Conservation (phyloP, 2,888 invertebrate genomes). For the Eustalomyia histrio region DNA sequence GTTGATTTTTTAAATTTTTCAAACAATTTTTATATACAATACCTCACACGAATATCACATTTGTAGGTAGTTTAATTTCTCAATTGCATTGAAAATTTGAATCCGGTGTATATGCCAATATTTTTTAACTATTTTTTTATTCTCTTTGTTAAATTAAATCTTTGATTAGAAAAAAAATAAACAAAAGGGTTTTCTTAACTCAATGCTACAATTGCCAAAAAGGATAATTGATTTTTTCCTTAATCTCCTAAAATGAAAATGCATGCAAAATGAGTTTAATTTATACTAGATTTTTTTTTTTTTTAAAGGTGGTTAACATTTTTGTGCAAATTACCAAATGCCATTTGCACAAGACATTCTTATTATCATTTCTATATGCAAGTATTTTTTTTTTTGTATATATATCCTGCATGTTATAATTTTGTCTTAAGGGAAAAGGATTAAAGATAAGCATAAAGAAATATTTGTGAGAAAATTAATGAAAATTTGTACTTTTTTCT, state of each 20-base stretch:
- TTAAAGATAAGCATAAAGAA: background rate
- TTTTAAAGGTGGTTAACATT: slow-evolving; percentile 7
- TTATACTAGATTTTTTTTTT: slow-evolving; percentile 10
- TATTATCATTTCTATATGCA: background rate
- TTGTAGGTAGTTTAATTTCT: too few relatives aligned
- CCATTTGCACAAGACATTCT: background rate
- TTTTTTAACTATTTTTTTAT: too few relatives aligned
- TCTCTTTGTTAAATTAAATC: background rate
- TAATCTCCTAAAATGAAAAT: slow-evolving; percentile 44
- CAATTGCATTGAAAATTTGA: too few relatives aligned
- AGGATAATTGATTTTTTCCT: slow-evolving; percentile 46
- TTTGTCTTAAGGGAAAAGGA: slow-evolving; percentile 1
- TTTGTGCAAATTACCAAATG: slow-evolving; percentile 23
- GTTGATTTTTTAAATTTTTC: too few relatives aligned
- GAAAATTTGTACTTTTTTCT: background rate
- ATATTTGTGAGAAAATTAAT: background rate
- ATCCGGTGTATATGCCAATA: too few relatives aligned
- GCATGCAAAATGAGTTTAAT: slow-evolving; percentile 52
- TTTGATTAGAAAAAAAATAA: background rate
- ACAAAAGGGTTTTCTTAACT: slow-evolving; percentile 9
- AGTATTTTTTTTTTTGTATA: background rate
- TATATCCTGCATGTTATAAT: background rate
- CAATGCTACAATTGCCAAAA: background rate
- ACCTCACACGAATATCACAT: too few relatives aligned
- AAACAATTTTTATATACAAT: too few relatives aligned